These are phyloP conservation scores for Myiothlypis chrysogaster DNA, from an alignment of 2,797 vertebrate genomes.

Conservation along the genomic window DNA sequence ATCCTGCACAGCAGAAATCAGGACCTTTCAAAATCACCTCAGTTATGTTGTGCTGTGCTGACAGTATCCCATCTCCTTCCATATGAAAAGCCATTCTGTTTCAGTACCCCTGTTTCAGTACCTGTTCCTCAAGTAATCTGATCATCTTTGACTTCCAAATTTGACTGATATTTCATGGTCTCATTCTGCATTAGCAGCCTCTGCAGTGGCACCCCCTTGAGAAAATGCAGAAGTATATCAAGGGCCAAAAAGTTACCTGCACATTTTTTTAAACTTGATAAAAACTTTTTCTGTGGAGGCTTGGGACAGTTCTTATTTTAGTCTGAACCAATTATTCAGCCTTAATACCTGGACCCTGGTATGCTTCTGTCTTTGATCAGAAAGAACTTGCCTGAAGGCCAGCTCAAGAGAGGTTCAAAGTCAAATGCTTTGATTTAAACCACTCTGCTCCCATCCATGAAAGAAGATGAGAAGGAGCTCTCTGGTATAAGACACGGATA, in stretches of 20 bases:
- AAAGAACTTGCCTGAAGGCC: conserved; percentile 66
- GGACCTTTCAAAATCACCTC: not conserved
- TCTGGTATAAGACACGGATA: not conserved
- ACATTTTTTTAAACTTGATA: not conserved
- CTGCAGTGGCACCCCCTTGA: not conserved
- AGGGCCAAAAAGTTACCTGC: conserved; percentile 18
- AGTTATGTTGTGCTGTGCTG: not conserved
- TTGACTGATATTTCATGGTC: not conserved
- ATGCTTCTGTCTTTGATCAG: conserved; percentile 45
- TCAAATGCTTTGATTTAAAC: conserved; percentile 70
- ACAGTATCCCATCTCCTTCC: not conserved
- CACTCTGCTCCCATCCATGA: conserved; percentile 55
- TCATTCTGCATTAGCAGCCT: not conserved
- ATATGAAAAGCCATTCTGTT: not conserved
- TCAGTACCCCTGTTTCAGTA: not conserved
- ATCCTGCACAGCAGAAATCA: not conserved
- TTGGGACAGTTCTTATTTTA: conserved; percentile 59
- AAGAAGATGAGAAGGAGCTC: conserved; percentile 59
- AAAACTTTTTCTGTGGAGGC: not conserved
- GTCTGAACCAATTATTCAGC: conserved; percentile 61
- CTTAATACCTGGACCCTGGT: conserved; percentile 34
- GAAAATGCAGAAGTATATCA: not conserved
- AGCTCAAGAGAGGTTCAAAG: conserved; percentile 66
- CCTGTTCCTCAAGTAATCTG: not conserved
- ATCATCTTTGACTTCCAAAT: not conserved